Base-by-base conservation (phyloP, 2,797 vertebrate genomes). In the Cryptoprocta ferox region DNA sequence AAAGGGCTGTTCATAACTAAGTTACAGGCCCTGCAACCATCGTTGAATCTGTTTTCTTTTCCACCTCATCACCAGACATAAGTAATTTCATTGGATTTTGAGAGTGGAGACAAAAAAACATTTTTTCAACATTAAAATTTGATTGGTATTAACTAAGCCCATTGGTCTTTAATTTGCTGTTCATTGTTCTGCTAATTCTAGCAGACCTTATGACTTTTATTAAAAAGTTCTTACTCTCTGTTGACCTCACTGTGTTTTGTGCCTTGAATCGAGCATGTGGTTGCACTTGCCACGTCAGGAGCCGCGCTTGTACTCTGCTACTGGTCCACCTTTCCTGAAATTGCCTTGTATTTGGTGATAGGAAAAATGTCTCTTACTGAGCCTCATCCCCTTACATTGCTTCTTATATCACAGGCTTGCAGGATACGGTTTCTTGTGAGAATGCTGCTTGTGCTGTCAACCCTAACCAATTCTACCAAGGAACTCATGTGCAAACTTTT, bases 141-240 rank as follows among this genome's bases (percentile, higher is more conserved):
- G 53, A 32, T 78, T 15, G 56, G 21, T 6, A 70, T 93, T 79
- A 80, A 42, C 16, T 70, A 80, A 90, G 2, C 65, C 15, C 37
- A 12, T 19, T 32, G 3, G 15, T 86, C 28, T 42, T 89, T 78
- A 91, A 82, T 73, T 59, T 61, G 3, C 37, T 82, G 0, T 89
- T 78, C 28, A 21, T 32, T 89, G 35, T 76, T 86, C 18, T 76
- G 39, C 71, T 95, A 37, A 97, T 89, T 79, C 21, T 65, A 81
- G n/a, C 70, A 91, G 42, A 3, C 45, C 80, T 39, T 61, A n/a
- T 71, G 32, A 45, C 50, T 30, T 48, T 71, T 53, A 42, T 16
- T 42, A 14, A 48, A 48, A 79, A 85, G 7, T 4, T 9, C 3
- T 16, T 73, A 13, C 9, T 37, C 3, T 83, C 11, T 56, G 0